Evolutionary conservation across 1,140 invertebrate species (phyloP), one percentile per base, ranked within the genome.

Genomic region (Dryas iulia): DNA sequence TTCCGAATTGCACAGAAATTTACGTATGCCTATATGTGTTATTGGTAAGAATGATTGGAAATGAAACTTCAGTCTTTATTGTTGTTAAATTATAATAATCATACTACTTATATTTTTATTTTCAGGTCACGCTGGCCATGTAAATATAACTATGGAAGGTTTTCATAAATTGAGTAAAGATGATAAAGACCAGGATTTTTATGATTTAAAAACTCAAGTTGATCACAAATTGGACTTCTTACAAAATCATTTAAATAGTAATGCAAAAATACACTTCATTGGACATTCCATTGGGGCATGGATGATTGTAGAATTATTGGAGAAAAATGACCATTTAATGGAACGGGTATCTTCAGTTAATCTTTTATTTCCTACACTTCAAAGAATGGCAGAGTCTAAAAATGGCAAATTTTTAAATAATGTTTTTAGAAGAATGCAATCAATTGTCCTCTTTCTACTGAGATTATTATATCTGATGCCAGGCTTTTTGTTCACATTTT

Each of bases 201-300:
- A 81, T 71, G 72, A 83, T 68, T 76, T 91, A 33, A 62, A 86
- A 66, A 84, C 79, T 68, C 89, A 91, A 81, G 23, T 91, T 18
- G 67, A 72, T 47, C 87, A 91, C 61, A 91, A 89, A 74, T 61
- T 86, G 30, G 84, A 89, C 23, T 63, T 91, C 33, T 81, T 90
- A 52, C 74, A 76, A 60, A 85, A 82, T 66, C 65, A 77, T 62
- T 73, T 91, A 47, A 76, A 84, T 76, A 84, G 80, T 56, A 73
- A 77, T 25, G 81, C 82, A 47, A 86, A 77, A 73, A 68, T 91
- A 59, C 89, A 91, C 70, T 68, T 91, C 47, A 81, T 91, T 71
- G 89, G 89, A 3, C 89, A 91, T 74, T 91, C 89, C 3, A 89
- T 91, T 76, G 89, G 89, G 30, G 76, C 82, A 23, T 91, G 89